phyloP scores from a whole-genome alignment of 2,113 vertebrate genomes.

The Notothenia rossii region DNA sequence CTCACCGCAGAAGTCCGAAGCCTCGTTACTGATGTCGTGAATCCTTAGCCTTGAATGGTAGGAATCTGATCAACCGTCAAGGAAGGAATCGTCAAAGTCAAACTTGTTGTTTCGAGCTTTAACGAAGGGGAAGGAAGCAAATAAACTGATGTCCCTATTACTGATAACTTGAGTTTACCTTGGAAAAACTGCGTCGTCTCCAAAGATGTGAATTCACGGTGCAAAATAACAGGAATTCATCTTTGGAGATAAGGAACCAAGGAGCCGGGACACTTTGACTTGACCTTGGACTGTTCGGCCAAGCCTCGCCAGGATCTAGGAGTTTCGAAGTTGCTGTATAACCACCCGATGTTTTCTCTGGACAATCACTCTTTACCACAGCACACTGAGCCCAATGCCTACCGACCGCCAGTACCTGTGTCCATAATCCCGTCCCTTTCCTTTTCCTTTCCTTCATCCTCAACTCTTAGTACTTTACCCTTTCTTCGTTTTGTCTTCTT shows the following conservation, averaged over 20 bases:
- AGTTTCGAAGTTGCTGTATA: conserved; percentile 61
- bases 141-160: background rate
- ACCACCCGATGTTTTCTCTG: conserved; percentile 74
- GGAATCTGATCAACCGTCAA: background rate
- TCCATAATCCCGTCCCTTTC: conserved; percentile 45
- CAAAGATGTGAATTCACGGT: background rate
- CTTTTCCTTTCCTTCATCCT: conserved; percentile 16
- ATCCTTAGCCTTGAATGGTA: background rate
- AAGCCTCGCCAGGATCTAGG: conserved; percentile 38
- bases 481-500: conserved; percentile 13
- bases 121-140: conserved; percentile 15
- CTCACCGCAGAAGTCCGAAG: background rate
- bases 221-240: background rate
- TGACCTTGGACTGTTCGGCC: conserved; percentile 40
- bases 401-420: conserved; percentile 79
- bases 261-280: conserved; percentile 10
- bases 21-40: conserved; percentile 44
- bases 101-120: conserved; percentile 51
- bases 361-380: conserved; percentile 85
- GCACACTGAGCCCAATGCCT: conserved; percentile 83
- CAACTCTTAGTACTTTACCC: background rate
- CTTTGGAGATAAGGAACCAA: background rate
- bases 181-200: background rate
- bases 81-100: background rate
- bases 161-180: background rate